phyloP scores from a whole-genome alignment of 2,888 invertebrate species.

The Suillia variegata region DNA sequence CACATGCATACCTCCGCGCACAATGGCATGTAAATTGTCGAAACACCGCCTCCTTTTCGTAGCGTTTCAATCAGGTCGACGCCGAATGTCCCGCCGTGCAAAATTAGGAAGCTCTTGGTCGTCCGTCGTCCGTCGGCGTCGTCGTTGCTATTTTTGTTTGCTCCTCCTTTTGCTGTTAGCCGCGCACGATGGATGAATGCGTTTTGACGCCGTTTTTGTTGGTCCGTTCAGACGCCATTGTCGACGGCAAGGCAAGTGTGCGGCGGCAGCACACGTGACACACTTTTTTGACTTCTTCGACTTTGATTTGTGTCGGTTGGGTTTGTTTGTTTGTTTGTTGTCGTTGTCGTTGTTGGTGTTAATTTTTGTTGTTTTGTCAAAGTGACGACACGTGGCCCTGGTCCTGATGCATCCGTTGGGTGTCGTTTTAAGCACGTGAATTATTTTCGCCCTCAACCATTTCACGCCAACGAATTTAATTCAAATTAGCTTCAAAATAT shows the following conservation, averaged over 20 bases:
- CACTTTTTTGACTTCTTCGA: background rate
- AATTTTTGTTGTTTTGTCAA: no score
- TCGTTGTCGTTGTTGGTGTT: no score
- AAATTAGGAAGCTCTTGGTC: slow-evolving; percentile 48
- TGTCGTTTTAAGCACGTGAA: no score
- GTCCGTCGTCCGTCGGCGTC: background rate
- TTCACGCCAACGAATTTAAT: no score
- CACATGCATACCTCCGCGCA: background rate
- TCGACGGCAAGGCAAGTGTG: background rate
- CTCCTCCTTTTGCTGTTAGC: background rate
- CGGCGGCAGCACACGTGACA: no score
- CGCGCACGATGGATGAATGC: no score
- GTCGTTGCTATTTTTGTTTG: background rate
- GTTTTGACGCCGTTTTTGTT: background rate
- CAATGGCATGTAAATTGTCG: background rate
- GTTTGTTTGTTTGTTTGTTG: no score
- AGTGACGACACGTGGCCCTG: no score
- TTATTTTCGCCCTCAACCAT: no score
- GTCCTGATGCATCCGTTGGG: no score
- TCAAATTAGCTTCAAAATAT: no score
- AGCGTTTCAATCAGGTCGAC: background rate
- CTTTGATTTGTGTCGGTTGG: background rate
- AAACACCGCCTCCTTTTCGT: slow-evolving; percentile 41
- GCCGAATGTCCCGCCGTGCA: slow-evolving; percentile 34
- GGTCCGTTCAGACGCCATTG: background rate